These are phyloP conservation scores for Portevinia maculata DNA, from an alignment of 2,888 invertebrate genomes.

Conservation along the genomic window DNA sequence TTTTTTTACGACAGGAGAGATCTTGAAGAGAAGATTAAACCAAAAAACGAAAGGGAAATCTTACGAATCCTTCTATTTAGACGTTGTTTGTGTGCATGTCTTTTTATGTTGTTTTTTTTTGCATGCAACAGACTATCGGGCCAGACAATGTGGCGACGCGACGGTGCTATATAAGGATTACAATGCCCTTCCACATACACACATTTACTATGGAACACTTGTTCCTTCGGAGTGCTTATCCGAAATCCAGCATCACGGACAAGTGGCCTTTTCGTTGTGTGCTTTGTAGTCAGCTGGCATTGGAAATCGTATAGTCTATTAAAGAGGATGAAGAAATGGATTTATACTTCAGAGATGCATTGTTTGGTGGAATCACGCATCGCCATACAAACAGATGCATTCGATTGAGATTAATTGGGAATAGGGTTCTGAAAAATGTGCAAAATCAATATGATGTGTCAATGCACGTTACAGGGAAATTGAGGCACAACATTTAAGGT, in stretches of 20 bases:
- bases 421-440: constrained; percentile 47
- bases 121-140: constrained; percentile 56
- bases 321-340: constrained; percentile 56
- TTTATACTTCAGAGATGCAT: constrained; percentile 50
- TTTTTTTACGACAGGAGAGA: constrained; percentile 35
- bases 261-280: constrained; percentile 67
- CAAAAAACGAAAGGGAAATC: constrained; percentile 40
- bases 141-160: constrained; percentile 72
- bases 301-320: not conserved
- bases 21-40: constrained; percentile 52
- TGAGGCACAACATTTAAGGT: not conserved
- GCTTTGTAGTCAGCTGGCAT: constrained; percentile 52
- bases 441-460: constrained; percentile 51
- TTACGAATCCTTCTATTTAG: constrained; percentile 60
- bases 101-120: constrained; percentile 37
- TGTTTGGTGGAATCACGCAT: constrained; percentile 69
- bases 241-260: constrained; percentile 65
- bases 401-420: constrained; percentile 71
- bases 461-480: not conserved
- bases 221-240: constrained; percentile 57
- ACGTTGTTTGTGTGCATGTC: constrained; percentile 34
- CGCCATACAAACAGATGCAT: constrained; percentile 64
- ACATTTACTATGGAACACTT: constrained; percentile 55
- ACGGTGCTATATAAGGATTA: constrained; percentile 39
- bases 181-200: constrained; percentile 24